A percentile compares a stretch with the other conserved stretches of the same genome.
Evolutionary conservation across 1,140 invertebrate genomes (phyloP).

Genomic region (Rhynchophorus ferrugineus): DNA sequence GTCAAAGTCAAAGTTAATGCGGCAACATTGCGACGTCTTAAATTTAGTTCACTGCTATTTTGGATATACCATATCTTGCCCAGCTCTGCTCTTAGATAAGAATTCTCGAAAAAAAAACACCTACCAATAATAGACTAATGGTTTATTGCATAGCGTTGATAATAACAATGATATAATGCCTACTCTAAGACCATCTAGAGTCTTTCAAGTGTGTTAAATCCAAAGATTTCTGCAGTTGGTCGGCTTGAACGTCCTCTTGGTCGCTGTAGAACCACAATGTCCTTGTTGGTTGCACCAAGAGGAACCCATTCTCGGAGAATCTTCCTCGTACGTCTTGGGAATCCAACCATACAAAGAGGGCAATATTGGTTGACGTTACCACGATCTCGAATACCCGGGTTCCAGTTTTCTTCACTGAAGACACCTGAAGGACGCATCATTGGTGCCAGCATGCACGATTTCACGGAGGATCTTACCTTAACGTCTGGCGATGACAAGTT

Average conservation of each 20-base stretch:
- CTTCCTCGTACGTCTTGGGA: constrained; percentile 13
- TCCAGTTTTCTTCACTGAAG: constrained; percentile 3
- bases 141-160: too few relatives aligned
- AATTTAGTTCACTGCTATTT: too few relatives aligned
- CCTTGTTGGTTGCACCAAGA: constrained; percentile 14
- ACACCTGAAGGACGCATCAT: too few relatives aligned
- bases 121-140: too few relatives aligned
- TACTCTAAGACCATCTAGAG: constrained; percentile 9
- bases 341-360: constrained; percentile 28
- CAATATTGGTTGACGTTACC: constrained; percentile 17
- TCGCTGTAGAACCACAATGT: constrained; percentile 19
- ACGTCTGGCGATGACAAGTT: constrained; percentile 10
- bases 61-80: too few relatives aligned
- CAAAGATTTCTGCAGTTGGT: constrained; percentile 12
- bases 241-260: constrained; percentile 4
- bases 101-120: too few relatives aligned
- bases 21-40: too few relatives aligned
- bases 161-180: constrained; percentile 6
- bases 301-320: constrained; percentile 27
- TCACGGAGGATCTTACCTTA: too few relatives aligned
- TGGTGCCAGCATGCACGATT: too few relatives aligned
- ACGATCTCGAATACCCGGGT: constrained; percentile 10
- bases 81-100: too few relatives aligned
- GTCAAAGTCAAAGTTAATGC: too few relatives aligned
- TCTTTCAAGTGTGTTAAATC: constrained; percentile 20